Evolutionary conservation across 92 coral and sea anemone species (phyloP), one percentile per base, ranked within the genome.

Genomic region (Epizoanthus rinbou): DNA sequence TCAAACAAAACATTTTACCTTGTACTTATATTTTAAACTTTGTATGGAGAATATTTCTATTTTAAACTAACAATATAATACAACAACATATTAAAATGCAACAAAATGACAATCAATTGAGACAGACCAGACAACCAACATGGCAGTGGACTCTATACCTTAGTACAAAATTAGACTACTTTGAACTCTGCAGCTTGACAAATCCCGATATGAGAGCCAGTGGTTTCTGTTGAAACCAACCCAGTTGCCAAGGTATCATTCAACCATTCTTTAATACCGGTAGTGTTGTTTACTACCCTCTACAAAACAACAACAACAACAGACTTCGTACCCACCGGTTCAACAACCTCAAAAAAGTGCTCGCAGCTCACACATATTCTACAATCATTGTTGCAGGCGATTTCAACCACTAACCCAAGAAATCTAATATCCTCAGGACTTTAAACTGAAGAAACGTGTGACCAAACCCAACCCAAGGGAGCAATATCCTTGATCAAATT

Each of bases 401-500:
- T 53, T 78, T 78, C 31, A 59, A 78, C 70, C 52, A 78, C 28
- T 59, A 23, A 59, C 6, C 82, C 82, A 17, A 75, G 84, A 9
- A 64, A 52, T 16, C 78, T 85, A 17, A 17, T 41, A 6, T 66
- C 84, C 8, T 56, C 84, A 28, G 0, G 31, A 28, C 6, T 76
- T 76, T 63, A 65, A 85, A 25, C 43, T 76, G 25, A 85, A 85
- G 50, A 76, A 68, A 79, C 84, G 76, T 17, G 88, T 76, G 14
- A 74, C 39, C 5, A 63, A 74, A 21, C 65, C 84, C 28, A 85
- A n/a, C 84, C 5, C 53, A 78, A 17, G 84, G 84, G 14, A 85
- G 76, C 35, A 66, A 56, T 23, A 57, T 84, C 66, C 39, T 84
- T 7, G 87, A 84, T 47, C 82, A 84, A 14, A 60, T 60, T 57